phyloP scores from a whole-genome alignment of 2,888 invertebrate genomes.

The Trissolcus japonicus region DNA sequence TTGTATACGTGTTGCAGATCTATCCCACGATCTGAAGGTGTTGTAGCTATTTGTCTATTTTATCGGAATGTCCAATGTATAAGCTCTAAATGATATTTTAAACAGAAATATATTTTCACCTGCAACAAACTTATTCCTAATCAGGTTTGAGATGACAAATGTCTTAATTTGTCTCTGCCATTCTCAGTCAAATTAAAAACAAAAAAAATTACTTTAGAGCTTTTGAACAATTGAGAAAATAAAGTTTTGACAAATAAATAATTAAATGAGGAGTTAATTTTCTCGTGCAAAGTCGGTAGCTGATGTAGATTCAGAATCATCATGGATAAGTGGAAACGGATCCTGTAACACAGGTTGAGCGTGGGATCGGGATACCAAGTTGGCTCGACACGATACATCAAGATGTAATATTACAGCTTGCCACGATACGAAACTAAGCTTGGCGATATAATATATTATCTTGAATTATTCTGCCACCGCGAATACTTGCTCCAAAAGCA shows the following conservation, averaged over 20 bases:
- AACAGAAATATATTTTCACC: no score
- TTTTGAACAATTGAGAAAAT: neutral
- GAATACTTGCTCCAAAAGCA: conserved; percentile 48
- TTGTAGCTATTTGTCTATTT: conserved; percentile 26
- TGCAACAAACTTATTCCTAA: no score
- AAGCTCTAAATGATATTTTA: no score
- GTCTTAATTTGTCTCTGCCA: no score
- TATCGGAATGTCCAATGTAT: no score
- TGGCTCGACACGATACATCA: conserved; percentile 49
- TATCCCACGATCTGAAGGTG: conserved; percentile 25
- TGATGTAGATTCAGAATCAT: conserved; percentile 49
- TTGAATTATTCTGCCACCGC: conserved; percentile 51
- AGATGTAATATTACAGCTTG: conserved; percentile 55
- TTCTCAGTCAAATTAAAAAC: no score
- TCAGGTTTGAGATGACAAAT: no score
- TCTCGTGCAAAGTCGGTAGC: conserved; percentile 45
- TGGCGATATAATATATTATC: conserved; percentile 52
- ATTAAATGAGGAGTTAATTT: conserved; percentile 34
- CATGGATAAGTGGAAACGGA: conserved; percentile 44
- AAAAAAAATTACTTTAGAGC: no score
- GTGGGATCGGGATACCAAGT: conserved; percentile 48
- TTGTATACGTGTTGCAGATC: conserved; percentile 54
- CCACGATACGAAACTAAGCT: conserved; percentile 51
- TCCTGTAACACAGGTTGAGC: conserved; percentile 51
- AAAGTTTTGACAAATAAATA: conserved; percentile 15